Conservation (phyloP, 2,113 vertebrate species). For the Lathamus discolor region DNA sequence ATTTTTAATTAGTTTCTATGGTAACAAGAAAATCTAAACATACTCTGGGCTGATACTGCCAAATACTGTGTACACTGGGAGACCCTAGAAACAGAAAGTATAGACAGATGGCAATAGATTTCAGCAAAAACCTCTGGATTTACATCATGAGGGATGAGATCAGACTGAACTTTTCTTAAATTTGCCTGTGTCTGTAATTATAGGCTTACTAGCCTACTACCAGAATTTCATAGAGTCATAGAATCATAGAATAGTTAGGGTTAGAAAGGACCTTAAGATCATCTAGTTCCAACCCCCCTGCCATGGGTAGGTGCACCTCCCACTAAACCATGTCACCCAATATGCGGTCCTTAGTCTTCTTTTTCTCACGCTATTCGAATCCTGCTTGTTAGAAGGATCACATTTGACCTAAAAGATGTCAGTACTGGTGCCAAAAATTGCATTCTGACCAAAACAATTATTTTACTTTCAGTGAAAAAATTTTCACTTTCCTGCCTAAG, state of each 20-base stretch:
- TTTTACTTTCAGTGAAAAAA: conserved; percentile 49
- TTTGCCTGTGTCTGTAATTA: background rate
- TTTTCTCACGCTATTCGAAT: too few species aligned
- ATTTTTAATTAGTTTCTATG: background rate
- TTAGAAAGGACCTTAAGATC: too few species aligned
- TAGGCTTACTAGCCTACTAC: background rate
- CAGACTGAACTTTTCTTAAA: background rate
- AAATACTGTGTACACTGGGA: background rate
- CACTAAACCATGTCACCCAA: too few species aligned
- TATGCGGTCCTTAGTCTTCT: too few species aligned
- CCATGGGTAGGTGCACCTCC: too few species aligned
- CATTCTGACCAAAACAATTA: conserved; percentile 38
- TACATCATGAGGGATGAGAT: background rate
- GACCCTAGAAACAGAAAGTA: background rate
- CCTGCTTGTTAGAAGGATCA: too few species aligned
- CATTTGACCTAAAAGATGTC: background rate
- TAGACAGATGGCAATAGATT: background rate
- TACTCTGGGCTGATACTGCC: background rate
- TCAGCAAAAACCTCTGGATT: conserved; percentile 6
- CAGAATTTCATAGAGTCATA: background rate
- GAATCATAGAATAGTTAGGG: too few species aligned
- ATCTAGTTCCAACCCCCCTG: too few species aligned
- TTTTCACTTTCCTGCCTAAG: background rate
- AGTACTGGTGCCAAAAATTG: conserved; percentile 2
- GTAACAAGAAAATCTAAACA: background rate